A percentile compares a stretch with the other conserved stretches of the same genome.
Conservation (phyloP, 2,888 invertebrate species). For the Beris chalybata region DNA sequence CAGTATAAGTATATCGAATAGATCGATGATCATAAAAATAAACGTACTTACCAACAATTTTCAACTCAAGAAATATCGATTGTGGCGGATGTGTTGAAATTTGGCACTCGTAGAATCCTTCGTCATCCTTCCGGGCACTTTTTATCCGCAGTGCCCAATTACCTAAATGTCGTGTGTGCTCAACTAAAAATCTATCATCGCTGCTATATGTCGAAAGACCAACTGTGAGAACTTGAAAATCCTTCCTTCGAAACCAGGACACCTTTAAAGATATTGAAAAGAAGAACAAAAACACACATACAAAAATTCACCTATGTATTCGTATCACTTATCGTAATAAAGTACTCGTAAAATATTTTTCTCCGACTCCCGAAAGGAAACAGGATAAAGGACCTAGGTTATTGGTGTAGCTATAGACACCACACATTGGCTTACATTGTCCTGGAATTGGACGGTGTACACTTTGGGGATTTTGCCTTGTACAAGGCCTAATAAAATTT, state of each 20-base stretch:
- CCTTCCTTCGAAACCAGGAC: conserved; percentile 63
- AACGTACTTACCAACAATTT: conserved; percentile 59
- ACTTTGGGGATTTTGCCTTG: conserved; percentile 5
- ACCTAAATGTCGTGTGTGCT: conserved; percentile 58
- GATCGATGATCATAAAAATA: neutral
- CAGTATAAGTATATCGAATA: no score
- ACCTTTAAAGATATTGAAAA: conserved; percentile 47
- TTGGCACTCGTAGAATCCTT: conserved; percentile 60
- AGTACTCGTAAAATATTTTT: no score
- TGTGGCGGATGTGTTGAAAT: conserved; percentile 63
- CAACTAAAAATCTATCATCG: conserved; percentile 61
- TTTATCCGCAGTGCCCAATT: conserved; percentile 54
- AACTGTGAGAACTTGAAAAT: conserved; percentile 62
- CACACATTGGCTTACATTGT: no score
- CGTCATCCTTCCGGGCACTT: conserved; percentile 40
- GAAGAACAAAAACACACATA: neutral
- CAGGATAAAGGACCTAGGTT: no score
- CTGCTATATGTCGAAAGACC: conserved; percentile 61
- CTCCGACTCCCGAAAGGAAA: no score
- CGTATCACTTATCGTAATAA: no score
- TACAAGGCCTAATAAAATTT: conserved; percentile 23
- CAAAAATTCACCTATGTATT: no score
- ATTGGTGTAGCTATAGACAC: no score
- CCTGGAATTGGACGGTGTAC: neutral
- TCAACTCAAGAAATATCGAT: conserved; percentile 60